phyloP scores from a whole-genome alignment of 2,113 vertebrate genomes.

The Platichthys stellatus region DNA sequence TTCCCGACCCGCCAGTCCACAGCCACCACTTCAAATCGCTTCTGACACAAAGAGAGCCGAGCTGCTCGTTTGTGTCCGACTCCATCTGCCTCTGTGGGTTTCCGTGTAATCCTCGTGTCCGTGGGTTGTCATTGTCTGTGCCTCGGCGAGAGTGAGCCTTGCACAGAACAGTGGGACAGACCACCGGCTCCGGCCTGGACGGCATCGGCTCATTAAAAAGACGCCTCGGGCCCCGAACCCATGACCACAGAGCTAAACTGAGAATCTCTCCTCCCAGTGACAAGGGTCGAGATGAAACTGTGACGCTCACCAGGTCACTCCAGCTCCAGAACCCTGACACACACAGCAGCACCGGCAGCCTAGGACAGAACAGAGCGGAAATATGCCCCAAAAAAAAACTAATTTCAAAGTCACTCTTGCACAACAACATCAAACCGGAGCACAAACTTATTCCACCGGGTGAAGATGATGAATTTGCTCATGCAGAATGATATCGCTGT shows the following conservation, averaged over 20 bases:
- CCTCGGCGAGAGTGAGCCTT: neutral
- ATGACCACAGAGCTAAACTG: slow-evolving; percentile 40
- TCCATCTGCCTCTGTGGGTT: slow-evolving; percentile 42
- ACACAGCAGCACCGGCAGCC: no score
- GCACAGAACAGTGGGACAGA: neutral
- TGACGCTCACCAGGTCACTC: neutral
- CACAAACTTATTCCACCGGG: slow-evolving; percentile 30
- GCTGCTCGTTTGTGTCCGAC: slow-evolving; percentile 54
- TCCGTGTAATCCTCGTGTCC: neutral
- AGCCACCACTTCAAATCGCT: slow-evolving; percentile 36
- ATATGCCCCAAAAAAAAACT: slow-evolving; percentile 2
- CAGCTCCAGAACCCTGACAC: no score
- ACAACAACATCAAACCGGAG: slow-evolving; percentile 28
- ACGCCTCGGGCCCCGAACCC: slow-evolving; percentile 52
- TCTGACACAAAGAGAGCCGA: slow-evolving; percentile 55
- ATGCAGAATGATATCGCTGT: slow-evolving; percentile 45
- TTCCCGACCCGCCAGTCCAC: slow-evolving; percentile 28
- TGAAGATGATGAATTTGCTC: slow-evolving; percentile 39
- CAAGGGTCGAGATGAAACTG: slow-evolving; percentile 35
- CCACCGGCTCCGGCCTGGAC: slow-evolving; percentile 16
- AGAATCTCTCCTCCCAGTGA: slow-evolving; percentile 33
- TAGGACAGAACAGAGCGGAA: neutral
- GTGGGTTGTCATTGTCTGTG: slow-evolving; percentile 7
- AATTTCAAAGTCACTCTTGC: slow-evolving; percentile 49
- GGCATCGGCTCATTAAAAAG: slow-evolving; percentile 64